Evolutionary conservation across 2,888 invertebrate species (phyloP), one percentile per base, ranked within the genome.

Genomic region (Mimumesa dahlbomi): DNA sequence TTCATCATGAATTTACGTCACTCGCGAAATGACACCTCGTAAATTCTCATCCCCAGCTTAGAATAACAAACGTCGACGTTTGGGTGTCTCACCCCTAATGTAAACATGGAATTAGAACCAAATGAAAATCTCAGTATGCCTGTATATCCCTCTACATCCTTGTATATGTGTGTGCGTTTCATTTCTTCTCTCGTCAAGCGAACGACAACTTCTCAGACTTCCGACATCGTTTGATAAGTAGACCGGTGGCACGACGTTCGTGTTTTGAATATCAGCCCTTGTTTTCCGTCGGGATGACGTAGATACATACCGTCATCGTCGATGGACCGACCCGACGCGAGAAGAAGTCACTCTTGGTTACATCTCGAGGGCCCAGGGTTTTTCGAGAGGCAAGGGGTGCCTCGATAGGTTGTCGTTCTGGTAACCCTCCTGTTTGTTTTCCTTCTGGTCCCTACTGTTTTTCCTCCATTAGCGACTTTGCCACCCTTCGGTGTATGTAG

Each of bases 391-490:
- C 13, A 22, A 25, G 48, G 46, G 46, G 11, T 34, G 42, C 14
- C 46, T 45, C 57, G 71, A 64, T 49, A 49, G 68, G 45, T 56
- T 58, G 59, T 69, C 65, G 57, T 52, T 61, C 34, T 43, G 29
- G 36, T 49, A 61, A 73, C 77, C 80, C 67, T 63, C 68, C 34
- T 66, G 82, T 82, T 79, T 82, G 79, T 84, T 84, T 83, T 83
- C 76, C 79, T 75, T 66, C 73, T 64, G 64, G 73, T 74, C 79
- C 79, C 79, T 78, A 74, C 81, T 83, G 82, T 82, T 84, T 84
- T 83, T 79, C 77, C 80, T 81, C 84, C 83, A 84, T 84, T 84
- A 84, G 82, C 71, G 79, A 77, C 67, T 72, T 68, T 56, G 53
- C 66, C 71, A 62, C 56, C 65, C 66, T 69, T 46, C 38, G 6